These are phyloP conservation scores for Dromiciops gliroides DNA, from an alignment of 2,113 vertebrate species.

Conservation along the genomic window DNA sequence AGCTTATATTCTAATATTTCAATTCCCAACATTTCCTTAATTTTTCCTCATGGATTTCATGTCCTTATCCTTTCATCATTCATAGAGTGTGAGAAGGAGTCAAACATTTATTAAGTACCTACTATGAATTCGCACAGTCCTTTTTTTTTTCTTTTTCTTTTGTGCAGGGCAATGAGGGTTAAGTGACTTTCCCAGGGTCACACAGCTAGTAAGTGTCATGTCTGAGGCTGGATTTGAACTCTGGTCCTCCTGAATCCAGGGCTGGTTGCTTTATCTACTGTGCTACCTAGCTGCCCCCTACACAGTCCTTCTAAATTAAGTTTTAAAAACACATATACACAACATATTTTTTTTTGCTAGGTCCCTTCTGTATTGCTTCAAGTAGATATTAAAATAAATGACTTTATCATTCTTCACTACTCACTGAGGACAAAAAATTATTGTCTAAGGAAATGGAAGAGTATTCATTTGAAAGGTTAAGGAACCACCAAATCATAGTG, in stretches of 20 bases:
- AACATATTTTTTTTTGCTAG: too few species aligned
- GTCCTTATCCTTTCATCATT: neutral
- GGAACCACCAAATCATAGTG: neutral
- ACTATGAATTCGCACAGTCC: neutral
- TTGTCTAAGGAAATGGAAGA: neutral
- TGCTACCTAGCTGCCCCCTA: too few species aligned
- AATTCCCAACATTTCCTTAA: neutral
- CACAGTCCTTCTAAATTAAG: neutral
- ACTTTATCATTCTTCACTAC: neutral
- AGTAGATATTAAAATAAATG: too few species aligned
- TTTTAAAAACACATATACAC: too few species aligned
- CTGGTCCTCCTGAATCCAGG: too few species aligned
- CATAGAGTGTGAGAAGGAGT: neutral
- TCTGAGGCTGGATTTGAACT: too few species aligned
- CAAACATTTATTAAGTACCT: neutral
- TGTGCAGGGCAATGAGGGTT: too few species aligned
- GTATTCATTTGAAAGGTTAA: neutral
- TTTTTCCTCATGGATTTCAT: neutral
- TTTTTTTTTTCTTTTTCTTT: too few species aligned
- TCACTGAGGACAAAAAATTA: neutral
- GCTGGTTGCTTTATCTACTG: too few species aligned
- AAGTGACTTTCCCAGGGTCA: too few species aligned
- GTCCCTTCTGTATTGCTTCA: neutral
- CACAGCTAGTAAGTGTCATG: too few species aligned
- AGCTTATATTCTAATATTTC: neutral